Evolutionary conservation across 2,888 invertebrate genomes (phyloP).

Genomic region (Erannis defoliaria): DNA sequence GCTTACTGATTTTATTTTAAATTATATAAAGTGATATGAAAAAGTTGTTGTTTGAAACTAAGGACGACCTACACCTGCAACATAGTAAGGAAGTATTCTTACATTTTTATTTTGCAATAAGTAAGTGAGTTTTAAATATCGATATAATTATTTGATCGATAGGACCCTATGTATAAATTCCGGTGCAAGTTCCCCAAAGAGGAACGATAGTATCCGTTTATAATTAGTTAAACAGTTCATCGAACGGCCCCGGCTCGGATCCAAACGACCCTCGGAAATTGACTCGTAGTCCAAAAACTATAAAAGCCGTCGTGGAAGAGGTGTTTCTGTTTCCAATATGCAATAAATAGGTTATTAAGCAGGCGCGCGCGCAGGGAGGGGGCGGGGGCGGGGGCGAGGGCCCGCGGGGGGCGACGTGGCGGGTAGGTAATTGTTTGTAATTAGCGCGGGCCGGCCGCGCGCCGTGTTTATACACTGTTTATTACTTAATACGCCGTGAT

Average conservation of each 20-base stretch:
- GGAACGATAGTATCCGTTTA: background rate
- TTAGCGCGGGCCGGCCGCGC: constrained; percentile 63
- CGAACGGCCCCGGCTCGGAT: constrained; percentile 14
- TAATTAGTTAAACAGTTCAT: constrained; percentile 21
- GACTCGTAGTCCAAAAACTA: constrained; percentile 47
- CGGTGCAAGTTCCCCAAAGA: background rate
- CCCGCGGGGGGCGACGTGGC: constrained; percentile 67
- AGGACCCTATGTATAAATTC: too few relatives aligned
- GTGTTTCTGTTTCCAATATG: constrained; percentile 76
- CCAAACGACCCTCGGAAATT: constrained; percentile 10
- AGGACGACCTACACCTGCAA: too few relatives aligned
- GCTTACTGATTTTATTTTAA: too few relatives aligned
- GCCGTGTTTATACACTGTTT: constrained; percentile 77
- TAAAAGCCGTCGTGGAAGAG: constrained; percentile 55
- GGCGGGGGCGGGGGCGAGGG: constrained; percentile 47
- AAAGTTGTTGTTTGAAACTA: too few relatives aligned
- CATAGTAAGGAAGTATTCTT: too few relatives aligned
- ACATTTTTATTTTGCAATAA: too few relatives aligned
- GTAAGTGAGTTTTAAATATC: too few relatives aligned
- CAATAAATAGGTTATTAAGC: constrained; percentile 76
- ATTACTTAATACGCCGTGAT: constrained; percentile 80
- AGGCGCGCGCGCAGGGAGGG: constrained; percentile 55
- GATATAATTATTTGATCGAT: too few relatives aligned
- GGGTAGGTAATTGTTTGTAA: constrained; percentile 76
- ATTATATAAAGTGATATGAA: too few relatives aligned